These are phyloP conservation scores for Lathronympha strigana DNA, from an alignment of 2,888 invertebrate genomes.

Conservation along the genomic window DNA sequence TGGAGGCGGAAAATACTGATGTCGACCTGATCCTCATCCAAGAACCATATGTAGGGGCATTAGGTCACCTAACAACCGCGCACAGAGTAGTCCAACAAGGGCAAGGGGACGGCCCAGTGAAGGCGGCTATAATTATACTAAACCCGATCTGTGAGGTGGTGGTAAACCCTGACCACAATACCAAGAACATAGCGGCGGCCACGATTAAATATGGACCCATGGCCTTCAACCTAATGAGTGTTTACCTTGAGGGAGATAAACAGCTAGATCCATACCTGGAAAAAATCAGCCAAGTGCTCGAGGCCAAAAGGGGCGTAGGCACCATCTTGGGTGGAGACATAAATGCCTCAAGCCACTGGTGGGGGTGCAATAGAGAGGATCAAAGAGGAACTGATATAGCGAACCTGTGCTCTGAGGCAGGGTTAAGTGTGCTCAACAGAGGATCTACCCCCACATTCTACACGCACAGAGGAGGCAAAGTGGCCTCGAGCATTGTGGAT, in stretches of 20 bases:
- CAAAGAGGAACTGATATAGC: not conserved
- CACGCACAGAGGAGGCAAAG: not conserved
- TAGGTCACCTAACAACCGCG: not conserved
- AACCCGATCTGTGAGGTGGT: not conserved
- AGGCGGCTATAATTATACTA: constrained; percentile 14
- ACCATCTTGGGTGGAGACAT: not conserved
- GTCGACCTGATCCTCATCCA: no score
- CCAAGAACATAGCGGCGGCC: not conserved
- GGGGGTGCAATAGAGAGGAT: not conserved
- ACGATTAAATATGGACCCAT: not conserved
- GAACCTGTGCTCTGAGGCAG: not conserved
- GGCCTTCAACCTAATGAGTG: not conserved
- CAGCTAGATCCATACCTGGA: not conserved
- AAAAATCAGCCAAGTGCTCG: not conserved
- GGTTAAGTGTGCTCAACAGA: not conserved
- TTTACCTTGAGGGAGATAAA: not conserved
- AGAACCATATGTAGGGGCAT: constrained; percentile 32
- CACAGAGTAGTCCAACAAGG: not conserved
- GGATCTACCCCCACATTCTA: not conserved
- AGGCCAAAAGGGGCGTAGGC: not conserved
- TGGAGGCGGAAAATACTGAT: no score
- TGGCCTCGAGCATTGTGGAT: not conserved
- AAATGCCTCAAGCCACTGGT: not conserved
- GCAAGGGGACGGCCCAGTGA: not conserved
- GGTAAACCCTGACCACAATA: not conserved